Conservation (phyloP, 1,140 invertebrate species). For the Harpegnathos saltator region DNA sequence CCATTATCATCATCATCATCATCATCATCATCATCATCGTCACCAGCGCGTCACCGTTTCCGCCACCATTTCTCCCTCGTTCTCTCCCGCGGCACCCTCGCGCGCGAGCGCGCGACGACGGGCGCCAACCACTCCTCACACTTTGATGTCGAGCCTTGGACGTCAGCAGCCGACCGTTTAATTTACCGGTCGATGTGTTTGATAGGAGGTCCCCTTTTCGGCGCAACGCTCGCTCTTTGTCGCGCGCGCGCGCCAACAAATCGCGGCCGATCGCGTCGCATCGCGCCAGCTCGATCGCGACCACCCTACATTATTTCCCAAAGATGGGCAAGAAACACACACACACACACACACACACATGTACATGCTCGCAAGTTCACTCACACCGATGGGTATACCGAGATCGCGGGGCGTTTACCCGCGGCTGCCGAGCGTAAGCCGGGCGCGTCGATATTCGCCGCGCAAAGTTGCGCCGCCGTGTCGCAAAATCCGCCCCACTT, state of each 20-base stretch:
- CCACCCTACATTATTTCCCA: too few species aligned
- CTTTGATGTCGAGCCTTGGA: conserved; percentile 80
- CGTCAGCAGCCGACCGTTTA: conserved; percentile 77
- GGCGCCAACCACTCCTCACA: conserved; percentile 52
- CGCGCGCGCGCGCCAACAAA: neutral
- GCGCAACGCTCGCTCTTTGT: conserved; percentile 60
- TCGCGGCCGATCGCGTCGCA: neutral
- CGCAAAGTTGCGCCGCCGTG: neutral
- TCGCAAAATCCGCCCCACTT: neutral
- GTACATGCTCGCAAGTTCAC: too few species aligned
- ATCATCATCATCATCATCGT: neutral
- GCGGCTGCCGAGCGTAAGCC: too few species aligned
- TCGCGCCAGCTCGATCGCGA: neutral
- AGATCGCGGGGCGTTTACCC: too few species aligned
- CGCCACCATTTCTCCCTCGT: neutral
- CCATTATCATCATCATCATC: neutral
- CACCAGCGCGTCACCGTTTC: too few species aligned
- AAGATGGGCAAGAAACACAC: neutral
- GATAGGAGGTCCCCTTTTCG: conserved; percentile 69
- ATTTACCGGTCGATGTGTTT: conserved; percentile 80
- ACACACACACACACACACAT: too few species aligned
- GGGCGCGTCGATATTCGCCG: neutral
- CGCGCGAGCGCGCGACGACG: neutral
- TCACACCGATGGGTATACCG: neutral
- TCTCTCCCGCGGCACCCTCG: too few species aligned